Base-by-base conservation (phyloP, 1,140 invertebrate species). In the Brachionus koreanus region DNA sequence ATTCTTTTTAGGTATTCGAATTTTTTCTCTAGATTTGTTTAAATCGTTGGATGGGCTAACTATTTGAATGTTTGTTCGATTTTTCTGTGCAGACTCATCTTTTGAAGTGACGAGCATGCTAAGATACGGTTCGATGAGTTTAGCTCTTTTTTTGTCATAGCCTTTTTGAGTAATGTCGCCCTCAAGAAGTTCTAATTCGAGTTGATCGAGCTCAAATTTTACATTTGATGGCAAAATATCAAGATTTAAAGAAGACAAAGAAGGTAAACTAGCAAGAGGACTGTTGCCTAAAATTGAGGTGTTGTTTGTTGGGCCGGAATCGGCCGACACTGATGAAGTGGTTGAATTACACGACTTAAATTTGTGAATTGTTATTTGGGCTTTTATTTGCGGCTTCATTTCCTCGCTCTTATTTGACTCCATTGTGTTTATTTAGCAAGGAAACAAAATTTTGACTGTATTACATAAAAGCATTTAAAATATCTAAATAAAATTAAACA, bases 81-180 rank as follows among this genome's bases (percentile, higher is more conserved):
- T 69, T 39, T 42, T 42, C 6, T 35, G 33, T 4, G 29, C 29
- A 10, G 35, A n/a, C 16, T 82, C 37, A 25, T 39, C 65, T 52
- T 39, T 69, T 19, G 33, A 39, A 69, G 13, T 39, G 5, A 39
- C 19, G n/a, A 61, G 16, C 39, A 85, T 83, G 52, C 84, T 84
- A 83, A 93, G 90, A 90, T 94, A 98, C 12, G 95, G 95, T 83
- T 93, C 92, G 84, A 99, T 90, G 83, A 99, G 91, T 86, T 94
- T 91, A 43, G 93, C 91, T 85, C 93, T 90, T 90, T 98, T 98
- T 92, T 98, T 99, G 87, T 98, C 96, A 91, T 98, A 99, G 83
- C 97, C 97, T 89, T 99, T 98, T 89, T 98, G 96, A 85, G 97
- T 99, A 85, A 99, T 98, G 90, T 99, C 97, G 88, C 97, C 95